Conservation (phyloP, 2,797 vertebrate species). For the Basileuterus tristriatus region DNA sequence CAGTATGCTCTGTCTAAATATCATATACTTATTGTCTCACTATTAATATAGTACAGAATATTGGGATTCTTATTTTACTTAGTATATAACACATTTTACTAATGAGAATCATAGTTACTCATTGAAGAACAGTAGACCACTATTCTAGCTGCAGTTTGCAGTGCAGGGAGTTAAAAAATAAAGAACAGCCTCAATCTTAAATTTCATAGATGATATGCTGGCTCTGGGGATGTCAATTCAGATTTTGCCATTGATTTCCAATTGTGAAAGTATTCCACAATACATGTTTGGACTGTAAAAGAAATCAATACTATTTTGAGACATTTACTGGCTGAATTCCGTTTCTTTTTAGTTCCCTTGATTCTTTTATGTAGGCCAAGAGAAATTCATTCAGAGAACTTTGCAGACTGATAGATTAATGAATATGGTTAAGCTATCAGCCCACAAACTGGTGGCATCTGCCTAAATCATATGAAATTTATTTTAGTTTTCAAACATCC, state of each 20-base stretch:
- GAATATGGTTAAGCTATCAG: not conserved
- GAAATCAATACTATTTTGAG: constrained; percentile 37
- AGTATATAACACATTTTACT: not conserved
- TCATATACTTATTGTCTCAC: not conserved
- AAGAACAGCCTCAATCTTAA: not conserved
- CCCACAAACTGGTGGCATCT: not conserved
- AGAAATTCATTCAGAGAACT: constrained; percentile 2
- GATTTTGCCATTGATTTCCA: constrained; percentile 55
- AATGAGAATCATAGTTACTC: not conserved
- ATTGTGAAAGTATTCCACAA: not conserved
- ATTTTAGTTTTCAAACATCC: not conserved
- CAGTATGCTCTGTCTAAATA: not conserved
- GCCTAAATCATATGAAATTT: not conserved
- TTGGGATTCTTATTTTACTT: not conserved
- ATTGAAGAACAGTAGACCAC: not conserved
- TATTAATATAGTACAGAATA: not conserved
- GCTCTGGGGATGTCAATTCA: not conserved
- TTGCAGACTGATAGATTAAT: not conserved
- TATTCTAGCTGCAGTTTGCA: constrained; percentile 1
- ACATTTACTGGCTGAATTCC: not conserved
- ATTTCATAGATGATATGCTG: constrained; percentile 2
- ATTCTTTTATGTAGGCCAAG: not conserved
- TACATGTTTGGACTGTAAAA: constrained; percentile 3
- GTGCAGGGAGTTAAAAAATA: constrained; percentile 18
- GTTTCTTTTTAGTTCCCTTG: constrained; percentile 12